A percentile compares a stretch with the other conserved stretches of the same genome.
phyloP scores from a whole-genome alignment of 2,113 vertebrate genomes.

The Vicugna pacos region DNA sequence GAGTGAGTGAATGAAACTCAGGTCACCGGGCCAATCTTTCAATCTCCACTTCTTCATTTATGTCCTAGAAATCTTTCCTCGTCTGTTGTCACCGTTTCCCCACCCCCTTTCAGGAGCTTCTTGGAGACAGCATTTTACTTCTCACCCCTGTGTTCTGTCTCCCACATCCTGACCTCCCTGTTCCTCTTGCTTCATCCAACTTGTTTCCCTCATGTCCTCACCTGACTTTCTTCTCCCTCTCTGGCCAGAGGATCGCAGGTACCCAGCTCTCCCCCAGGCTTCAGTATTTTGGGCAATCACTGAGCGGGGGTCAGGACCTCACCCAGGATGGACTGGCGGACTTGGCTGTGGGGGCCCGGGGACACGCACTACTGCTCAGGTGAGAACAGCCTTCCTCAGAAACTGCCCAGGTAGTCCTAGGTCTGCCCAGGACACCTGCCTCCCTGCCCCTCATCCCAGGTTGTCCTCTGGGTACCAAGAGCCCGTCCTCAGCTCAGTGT shows the following conservation, averaged over 20 bases:
- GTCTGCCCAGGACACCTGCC: background rate
- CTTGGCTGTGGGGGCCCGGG: conserved; percentile 88
- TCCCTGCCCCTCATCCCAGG: background rate
- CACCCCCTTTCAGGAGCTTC: background rate
- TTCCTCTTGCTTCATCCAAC: background rate
- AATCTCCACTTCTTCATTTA: background rate
- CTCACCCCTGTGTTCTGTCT: background rate
- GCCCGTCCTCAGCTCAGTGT: background rate
- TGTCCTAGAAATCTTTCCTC: background rate
- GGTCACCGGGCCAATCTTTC: background rate
- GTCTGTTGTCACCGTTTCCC: background rate
- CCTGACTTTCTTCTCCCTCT: background rate
- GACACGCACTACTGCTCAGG: conserved; percentile 87
- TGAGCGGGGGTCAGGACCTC: conserved; percentile 88
- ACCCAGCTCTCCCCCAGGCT: conserved; percentile 56
- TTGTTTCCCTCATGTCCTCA: background rate
- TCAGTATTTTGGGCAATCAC: conserved; percentile 89
- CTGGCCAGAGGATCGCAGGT: conserved; percentile 86
- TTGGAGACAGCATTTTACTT: background rate
- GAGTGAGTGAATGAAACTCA: background rate
- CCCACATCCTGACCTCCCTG: background rate
- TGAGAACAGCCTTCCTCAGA: conserved; percentile 57
- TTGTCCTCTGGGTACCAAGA: background rate
- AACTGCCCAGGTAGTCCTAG: accelerated
- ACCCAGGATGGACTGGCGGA: conserved; percentile 87